phyloP scores from a whole-genome alignment of 2,797 vertebrate genomes.

The Anguilla megastoma region DNA sequence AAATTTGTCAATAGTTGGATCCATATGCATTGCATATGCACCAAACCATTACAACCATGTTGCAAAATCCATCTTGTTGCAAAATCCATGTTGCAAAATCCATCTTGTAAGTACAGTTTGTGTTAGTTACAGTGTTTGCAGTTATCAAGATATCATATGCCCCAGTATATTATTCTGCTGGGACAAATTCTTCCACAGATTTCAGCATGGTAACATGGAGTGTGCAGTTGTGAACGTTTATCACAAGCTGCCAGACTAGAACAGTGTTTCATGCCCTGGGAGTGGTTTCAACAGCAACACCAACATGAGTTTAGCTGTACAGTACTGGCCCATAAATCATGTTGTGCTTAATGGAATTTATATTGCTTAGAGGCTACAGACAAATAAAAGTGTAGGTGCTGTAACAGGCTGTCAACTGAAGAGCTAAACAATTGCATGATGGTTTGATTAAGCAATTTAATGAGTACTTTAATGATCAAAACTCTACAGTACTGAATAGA shows the following conservation, averaged over 20 bases:
- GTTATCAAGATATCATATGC: too few relatives aligned
- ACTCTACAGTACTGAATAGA: not conserved
- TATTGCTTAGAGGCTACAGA: not conserved
- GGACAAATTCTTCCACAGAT: not conserved
- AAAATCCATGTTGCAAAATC: slow-evolving; percentile 3
- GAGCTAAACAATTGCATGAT: not conserved
- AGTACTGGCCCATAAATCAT: not conserved
- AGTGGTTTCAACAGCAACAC: not conserved
- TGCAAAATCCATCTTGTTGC: not conserved
- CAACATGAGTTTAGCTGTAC: not conserved
- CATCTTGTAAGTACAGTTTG: slow-evolving; percentile 34
- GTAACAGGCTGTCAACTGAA: not conserved
- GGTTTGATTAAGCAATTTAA: not conserved
- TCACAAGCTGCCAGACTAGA: not conserved
- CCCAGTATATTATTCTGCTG: not conserved
- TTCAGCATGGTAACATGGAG: not conserved
- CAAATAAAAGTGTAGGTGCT: not conserved
- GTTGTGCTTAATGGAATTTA: not conserved
- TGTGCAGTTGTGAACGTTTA: slow-evolving; percentile 6
- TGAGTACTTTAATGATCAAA: not conserved
- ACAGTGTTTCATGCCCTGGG: not conserved
- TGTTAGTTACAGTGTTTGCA: not conserved
- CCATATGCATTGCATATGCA: too few relatives aligned
- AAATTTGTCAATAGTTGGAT: too few relatives aligned
- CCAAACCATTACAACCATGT: too few relatives aligned